Evolutionary conservation across 2,113 vertebrate genomes (phyloP), one percentile per base, ranked within the genome.

Genomic region (Epinephelus lanceolatus): DNA sequence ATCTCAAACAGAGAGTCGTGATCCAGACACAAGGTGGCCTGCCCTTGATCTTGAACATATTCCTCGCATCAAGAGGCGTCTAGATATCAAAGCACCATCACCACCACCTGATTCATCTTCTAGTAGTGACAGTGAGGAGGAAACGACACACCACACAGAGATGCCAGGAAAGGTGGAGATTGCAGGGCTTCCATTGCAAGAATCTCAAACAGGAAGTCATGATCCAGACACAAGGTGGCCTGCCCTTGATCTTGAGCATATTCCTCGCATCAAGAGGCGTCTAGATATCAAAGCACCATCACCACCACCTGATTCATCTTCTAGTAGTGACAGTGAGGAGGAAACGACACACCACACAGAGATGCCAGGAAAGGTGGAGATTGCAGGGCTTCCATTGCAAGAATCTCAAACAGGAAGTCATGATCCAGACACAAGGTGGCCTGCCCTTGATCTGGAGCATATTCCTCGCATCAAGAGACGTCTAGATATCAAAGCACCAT

Each of bases 251-350:
- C 73, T 77, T 53, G 3, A 42, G 4, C 55, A 13, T 80, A 45
- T 45, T 45, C 42, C 42, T 45, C 30, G 30, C 7, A 1, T 70
- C 10, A 70, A 53, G 17, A 69, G 49, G 17, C 67, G 49, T 2
- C 25, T 67, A 1, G 80, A 91, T 77, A 81, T 88, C 61, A 83
- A 81, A 69, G 40, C 52, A 47, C 23, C 3, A 56, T 71, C 76
- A 63, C 27, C 30, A 53, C 6, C 52, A 15, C 5, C 47, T 27
- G 37, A 76, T 61, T 71, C 60, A 21, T 86, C 71, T 72, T 67
- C 76, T 30, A 80, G 56, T 49, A 86, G 73, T 77, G 85, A 67
- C n/a, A 82, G 55, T 63, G 83, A 81, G 9, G 40, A 53, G 19
- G 55, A 62, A 68, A 52, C 45, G 30, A 49, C 3, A 4, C 6